Percentiles rank a stretch among this genome's conserved stretches.
Conservation (phyloP, 1,140 invertebrate genomes). For the Drosophila orena region DNA sequence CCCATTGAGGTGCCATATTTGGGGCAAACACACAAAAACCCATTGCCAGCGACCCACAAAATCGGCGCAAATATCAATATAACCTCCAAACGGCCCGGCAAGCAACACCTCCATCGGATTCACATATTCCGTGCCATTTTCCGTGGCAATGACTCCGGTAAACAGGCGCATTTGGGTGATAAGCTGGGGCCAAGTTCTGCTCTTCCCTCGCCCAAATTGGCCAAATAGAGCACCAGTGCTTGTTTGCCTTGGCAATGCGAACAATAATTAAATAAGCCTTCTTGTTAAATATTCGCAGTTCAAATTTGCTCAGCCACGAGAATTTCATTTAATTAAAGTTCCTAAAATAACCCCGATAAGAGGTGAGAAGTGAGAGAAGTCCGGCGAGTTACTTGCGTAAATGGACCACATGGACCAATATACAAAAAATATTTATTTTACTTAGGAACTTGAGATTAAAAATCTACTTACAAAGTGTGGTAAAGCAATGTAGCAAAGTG, state of each 20-base stretch:
- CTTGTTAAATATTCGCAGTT: slow-evolving; percentile 65
- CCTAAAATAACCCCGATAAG: slow-evolving; percentile 58
- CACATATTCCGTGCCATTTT: slow-evolving; percentile 20
- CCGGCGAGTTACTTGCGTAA: background rate
- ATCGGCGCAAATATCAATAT: slow-evolving; percentile 66
- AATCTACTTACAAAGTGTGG: no score
- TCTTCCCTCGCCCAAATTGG: slow-evolving; percentile 20
- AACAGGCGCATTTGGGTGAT: slow-evolving; percentile 24
- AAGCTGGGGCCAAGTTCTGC: slow-evolving; percentile 16
- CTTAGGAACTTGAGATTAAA: no score
- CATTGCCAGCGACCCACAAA: slow-evolving; percentile 76
- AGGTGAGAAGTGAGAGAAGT: slow-evolving; percentile 45
- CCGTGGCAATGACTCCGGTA: slow-evolving; percentile 51
- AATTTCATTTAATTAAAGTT: slow-evolving; percentile 73
- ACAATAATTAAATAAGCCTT: slow-evolving; percentile 76
- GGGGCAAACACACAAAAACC: slow-evolving; percentile 60
- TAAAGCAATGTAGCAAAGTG: no score
- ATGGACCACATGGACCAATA: background rate
- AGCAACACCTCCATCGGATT: slow-evolving; percentile 60
- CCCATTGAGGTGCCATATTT: slow-evolving; percentile 56
- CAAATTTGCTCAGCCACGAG: slow-evolving; percentile 50
- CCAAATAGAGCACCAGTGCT: slow-evolving; percentile 54
- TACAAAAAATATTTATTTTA: background rate
- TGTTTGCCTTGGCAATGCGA: slow-evolving; percentile 60
- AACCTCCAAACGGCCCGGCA: slow-evolving; percentile 62